phyloP scores from a whole-genome alignment of 2,113 vertebrate species.

The Clarias batrachus region DNA sequence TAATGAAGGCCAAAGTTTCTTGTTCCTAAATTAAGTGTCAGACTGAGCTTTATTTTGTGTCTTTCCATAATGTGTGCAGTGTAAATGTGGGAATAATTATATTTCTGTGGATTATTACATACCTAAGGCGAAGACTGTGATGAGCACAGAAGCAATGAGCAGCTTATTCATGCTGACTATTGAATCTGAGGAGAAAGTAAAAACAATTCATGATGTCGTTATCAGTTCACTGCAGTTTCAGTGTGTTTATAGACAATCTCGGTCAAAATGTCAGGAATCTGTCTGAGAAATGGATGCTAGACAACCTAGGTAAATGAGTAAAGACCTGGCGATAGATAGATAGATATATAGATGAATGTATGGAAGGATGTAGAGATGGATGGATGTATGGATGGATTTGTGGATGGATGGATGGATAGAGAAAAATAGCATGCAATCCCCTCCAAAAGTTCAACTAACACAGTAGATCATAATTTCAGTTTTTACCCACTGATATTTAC shows the following conservation, averaged over 20 bases:
- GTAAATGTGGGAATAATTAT: background rate
- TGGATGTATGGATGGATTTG: no score
- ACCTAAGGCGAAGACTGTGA: slow-evolving; percentile 68
- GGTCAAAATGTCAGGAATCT: background rate
- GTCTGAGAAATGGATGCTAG: background rate
- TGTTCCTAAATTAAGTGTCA: background rate
- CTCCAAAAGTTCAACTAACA: no score
- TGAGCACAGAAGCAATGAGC: slow-evolving; percentile 64
- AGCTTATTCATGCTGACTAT: slow-evolving; percentile 69
- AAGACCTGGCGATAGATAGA: background rate
- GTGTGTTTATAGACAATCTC: background rate
- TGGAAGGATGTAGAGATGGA: no score
- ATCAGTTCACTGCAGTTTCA: slow-evolving; percentile 57
- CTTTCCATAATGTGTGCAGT: background rate
- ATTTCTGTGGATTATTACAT: slow-evolving; percentile 46
- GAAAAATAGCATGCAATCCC: no score
- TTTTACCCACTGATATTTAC: no score
- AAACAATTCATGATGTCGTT: background rate
- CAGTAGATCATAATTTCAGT: no score
- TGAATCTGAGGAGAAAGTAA: slow-evolving; percentile 52
- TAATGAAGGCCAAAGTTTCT: background rate
- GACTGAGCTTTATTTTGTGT: background rate
- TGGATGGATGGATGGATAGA: no score
- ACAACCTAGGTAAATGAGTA: background rate
- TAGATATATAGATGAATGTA: no score